Conservation (phyloP, 2,113 vertebrate species). For the Campylomormyrus tamandua region DNA sequence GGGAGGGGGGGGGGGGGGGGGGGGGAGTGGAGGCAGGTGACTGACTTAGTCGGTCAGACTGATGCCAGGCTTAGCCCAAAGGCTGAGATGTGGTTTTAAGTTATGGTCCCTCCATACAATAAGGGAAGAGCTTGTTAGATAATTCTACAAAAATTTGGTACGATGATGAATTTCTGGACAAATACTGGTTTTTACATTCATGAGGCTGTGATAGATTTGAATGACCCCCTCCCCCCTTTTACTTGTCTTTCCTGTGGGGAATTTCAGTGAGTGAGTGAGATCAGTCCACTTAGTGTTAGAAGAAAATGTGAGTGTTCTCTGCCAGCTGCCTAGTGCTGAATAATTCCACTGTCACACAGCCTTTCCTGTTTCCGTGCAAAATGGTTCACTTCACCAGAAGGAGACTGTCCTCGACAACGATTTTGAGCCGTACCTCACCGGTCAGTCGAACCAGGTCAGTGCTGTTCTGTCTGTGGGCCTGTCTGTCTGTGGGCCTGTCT, state of each 20-base stretch:
- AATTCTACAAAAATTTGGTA: not conserved
- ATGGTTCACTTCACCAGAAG: conserved; percentile 93
- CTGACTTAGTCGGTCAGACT: not conserved
- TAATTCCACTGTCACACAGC: not conserved
- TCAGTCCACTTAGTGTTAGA: not conserved
- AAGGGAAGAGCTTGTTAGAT: not conserved
- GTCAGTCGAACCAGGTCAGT: conserved; percentile 90
- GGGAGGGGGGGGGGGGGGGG: not conserved
- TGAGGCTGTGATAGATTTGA: not conserved
- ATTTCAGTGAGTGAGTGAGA: not conserved
- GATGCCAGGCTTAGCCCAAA: not conserved
- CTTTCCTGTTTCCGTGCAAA: conserved; percentile 76
- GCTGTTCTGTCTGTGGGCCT: not conserved
- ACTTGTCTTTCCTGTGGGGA: not conserved
- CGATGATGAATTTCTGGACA: not conserved
- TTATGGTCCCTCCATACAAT: not conserved
- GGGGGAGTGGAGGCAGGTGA: not conserved
- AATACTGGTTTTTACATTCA: not conserved
- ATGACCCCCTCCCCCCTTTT: not conserved
- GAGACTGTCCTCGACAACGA: conserved; percentile 87
- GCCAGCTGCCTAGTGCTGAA: not conserved
- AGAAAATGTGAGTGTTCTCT: not conserved
- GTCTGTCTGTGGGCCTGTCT: not conserved
- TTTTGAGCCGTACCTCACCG: conserved; percentile 89
- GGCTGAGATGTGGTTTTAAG: not conserved